A percentile compares a stretch with the other conserved stretches of the same genome.
These are phyloP conservation scores for Bombus waltoni DNA, from an alignment of 1,140 invertebrate genomes.

Conservation along the genomic window DNA sequence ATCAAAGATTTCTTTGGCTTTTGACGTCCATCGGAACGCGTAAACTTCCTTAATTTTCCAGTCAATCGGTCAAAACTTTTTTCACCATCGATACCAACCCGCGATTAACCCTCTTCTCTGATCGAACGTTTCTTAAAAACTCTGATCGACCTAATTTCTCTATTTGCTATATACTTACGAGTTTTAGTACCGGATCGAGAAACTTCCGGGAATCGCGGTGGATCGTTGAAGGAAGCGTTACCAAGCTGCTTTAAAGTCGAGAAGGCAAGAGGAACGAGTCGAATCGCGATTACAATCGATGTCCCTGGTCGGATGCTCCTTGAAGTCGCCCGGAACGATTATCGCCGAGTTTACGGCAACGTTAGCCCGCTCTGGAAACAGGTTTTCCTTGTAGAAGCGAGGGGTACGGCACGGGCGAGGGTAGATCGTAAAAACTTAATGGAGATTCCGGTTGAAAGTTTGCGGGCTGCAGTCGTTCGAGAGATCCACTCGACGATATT, in stretches of 20 bases:
- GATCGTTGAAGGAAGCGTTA: background rate
- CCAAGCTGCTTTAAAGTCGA: background rate
- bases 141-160: background rate
- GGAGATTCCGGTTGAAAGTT: conserved; percentile 30
- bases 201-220: background rate
- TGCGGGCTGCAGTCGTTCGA: background rate
- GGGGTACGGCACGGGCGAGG: background rate
- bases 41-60: conserved; percentile 8
- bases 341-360: conserved; percentile 42
- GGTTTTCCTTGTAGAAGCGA: background rate
- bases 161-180: background rate
- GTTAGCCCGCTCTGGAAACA: background rate
- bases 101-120: too few relatives aligned
- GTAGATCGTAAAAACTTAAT: conserved; percentile 40
- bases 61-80: background rate
- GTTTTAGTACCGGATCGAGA: background rate
- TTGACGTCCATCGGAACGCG: background rate
- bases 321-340: conserved; percentile 25
- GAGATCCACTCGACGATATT: conserved; percentile 30
- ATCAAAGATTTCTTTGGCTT: background rate
- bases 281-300: conserved; percentile 43
- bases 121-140: background rate
- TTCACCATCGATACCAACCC: background rate
- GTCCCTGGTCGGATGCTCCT: background rate
- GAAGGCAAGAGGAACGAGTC: background rate